Conservation (phyloP, 2,888 invertebrate genomes). For the Meghimatium bilineatum region DNA sequence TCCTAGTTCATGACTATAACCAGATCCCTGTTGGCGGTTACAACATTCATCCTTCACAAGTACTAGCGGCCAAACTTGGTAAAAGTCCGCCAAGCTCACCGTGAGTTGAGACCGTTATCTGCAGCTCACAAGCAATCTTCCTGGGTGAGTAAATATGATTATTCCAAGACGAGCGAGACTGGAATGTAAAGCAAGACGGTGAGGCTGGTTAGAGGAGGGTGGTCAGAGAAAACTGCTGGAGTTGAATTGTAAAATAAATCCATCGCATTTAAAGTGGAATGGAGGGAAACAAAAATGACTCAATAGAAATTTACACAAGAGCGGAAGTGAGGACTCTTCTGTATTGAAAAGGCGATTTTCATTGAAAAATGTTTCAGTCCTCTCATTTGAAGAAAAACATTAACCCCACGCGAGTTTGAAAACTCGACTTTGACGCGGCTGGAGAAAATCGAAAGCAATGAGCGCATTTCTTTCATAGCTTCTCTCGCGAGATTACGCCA, state of each 20-base stretch:
- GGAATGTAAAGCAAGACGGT: slow-evolving; percentile 27
- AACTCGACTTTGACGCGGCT: slow-evolving; percentile 30
- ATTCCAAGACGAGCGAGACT: slow-evolving; percentile 11
- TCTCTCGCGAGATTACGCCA: slow-evolving; percentile 42
- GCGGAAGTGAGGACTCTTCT: slow-evolving; percentile 35
- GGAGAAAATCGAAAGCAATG: slow-evolving; percentile 44
- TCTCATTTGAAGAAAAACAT: slow-evolving; percentile 31
- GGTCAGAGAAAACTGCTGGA: slow-evolving; percentile 26
- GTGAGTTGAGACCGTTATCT: slow-evolving; percentile 15
- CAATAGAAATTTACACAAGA: slow-evolving; percentile 12
- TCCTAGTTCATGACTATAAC: too few relatives aligned
- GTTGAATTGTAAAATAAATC: slow-evolving; percentile 25
- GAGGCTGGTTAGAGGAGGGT: neutral
- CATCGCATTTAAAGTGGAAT: slow-evolving; percentile 30
- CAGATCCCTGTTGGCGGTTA: neutral
- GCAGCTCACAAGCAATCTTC: slow-evolving; percentile 33
- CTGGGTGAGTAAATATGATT: slow-evolving; percentile 33
- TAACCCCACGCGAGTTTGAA: slow-evolving; percentile 39
- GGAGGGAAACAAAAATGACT: slow-evolving; percentile 21
- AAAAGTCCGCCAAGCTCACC: slow-evolving; percentile 18
- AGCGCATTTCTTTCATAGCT: slow-evolving; percentile 29
- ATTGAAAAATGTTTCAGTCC: slow-evolving; percentile 31
- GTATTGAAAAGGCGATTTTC: slow-evolving; percentile 36
- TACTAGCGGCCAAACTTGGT: neutral
- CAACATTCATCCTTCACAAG: neutral